Evolutionary conservation across 2,888 invertebrate genomes (phyloP).

Genomic region (Acrobasis suavella): DNA sequence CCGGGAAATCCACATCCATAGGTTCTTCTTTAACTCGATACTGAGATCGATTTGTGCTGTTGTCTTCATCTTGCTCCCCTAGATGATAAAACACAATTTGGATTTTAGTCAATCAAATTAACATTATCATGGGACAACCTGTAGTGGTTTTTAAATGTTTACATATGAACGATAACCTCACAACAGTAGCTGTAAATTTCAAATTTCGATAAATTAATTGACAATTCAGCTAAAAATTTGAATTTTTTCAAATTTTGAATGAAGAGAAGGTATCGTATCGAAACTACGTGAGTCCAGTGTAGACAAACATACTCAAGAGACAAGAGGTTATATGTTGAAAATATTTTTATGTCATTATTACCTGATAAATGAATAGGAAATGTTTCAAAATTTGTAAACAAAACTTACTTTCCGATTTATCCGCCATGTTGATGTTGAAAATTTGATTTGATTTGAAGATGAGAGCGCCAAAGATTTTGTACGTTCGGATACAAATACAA

Average conservation of each 20-base stretch:
- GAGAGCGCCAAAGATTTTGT: slow-evolving; percentile 66
- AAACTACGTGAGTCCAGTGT: slow-evolving; percentile 36
- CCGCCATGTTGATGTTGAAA: slow-evolving; percentile 89
- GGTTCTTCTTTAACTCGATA: slow-evolving; percentile 81
- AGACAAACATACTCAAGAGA: neutral
- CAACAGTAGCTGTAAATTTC: slow-evolving; percentile 33
- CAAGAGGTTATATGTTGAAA: slow-evolving; percentile 1
- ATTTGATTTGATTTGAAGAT: slow-evolving; percentile 65
- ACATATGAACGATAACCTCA: neutral
- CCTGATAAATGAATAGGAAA: slow-evolving; percentile 11
- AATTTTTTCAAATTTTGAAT: slow-evolving; percentile 83
- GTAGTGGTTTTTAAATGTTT: neutral
- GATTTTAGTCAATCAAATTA: neutral
- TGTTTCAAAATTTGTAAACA: slow-evolving; percentile 55
- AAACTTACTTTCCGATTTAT: slow-evolving; percentile 90
- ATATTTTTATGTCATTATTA: neutral
- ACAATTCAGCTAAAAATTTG: slow-evolving; percentile 72
- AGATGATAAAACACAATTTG: slow-evolving; percentile 39
- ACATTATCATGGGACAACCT: neutral
- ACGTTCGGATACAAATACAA: slow-evolving; percentile 40
- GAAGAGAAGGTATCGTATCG: slow-evolving; percentile 51
- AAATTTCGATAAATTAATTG: slow-evolving; percentile 55
- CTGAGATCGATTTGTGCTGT: slow-evolving; percentile 52
- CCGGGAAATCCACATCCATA: slow-evolving; percentile 84
- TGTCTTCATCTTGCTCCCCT: slow-evolving; percentile 62